Base-by-base conservation (phyloP, 1,140 invertebrate genomes). In the Drosophila malerkotliana region DNA sequence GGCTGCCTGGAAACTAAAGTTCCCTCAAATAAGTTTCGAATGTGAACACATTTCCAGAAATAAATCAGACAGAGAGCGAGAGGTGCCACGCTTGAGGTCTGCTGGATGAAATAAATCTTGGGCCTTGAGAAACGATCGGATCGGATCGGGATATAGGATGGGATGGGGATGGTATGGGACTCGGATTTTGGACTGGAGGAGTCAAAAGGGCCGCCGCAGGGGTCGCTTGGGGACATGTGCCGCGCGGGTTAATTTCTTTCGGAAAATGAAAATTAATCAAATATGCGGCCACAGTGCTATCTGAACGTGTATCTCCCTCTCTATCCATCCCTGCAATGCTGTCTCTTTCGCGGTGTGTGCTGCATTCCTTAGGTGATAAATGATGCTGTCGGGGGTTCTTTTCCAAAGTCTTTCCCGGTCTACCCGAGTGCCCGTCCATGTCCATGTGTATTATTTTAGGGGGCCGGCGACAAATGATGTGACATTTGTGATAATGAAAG, bases 251-350 rank as follows among this genome's bases (percentile, higher is more conserved):
- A 91, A 91, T 91, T 91, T 90, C 89, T 91, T 91, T 91, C 90
- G 89, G 84, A 91, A 91, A 89, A 91, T 72, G 79, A 79, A 72
- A 91, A 91, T 91, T 91, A 91, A 91, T 91, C 90, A 90, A 90
- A 79, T 77, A 79, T 87, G 67, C 58, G 51, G 47, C 64, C 72
- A 52, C 63, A 34, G 67, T 52, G 67, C 62, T 84, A 79, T 59
- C 79, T 55, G 66, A 26, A 45, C 60, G 39, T 18, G 69, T 73
- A 55, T 74, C 58, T 41, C 44, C 37, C 37, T 30, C 47, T 69
- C 52, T 69, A 37, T 68, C 47, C 28, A 24, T 24, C 21, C 24
- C 32, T 21, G 30, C 15, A 28, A 28, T 4, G 12, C 47, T 49
- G 15, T 21, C 63, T 57, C 45, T 57, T 24, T 41, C 44, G 9